phyloP scores from a whole-genome alignment of 2,797 vertebrate genomes.

The Enteromius trimaculatus region DNA sequence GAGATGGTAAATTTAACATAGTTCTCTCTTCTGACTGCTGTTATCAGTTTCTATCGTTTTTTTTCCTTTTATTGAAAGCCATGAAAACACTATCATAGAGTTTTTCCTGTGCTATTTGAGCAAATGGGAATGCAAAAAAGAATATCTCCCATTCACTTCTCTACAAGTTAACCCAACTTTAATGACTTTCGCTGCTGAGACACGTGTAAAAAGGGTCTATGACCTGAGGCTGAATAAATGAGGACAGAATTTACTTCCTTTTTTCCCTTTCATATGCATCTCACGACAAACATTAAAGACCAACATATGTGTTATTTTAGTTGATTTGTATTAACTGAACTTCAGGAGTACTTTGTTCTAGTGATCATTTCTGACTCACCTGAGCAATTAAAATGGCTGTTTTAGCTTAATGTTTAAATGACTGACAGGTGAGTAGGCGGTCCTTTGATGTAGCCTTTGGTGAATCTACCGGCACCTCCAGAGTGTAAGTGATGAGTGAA shows the following conservation, averaged over 20 bases:
- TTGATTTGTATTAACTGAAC: neutral
- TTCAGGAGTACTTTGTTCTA: neutral
- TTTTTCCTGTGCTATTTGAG: too few species aligned
- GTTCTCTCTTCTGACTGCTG: too few species aligned
- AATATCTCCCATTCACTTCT: too few species aligned
- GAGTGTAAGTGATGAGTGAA: neutral
- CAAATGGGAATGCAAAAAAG: too few species aligned
- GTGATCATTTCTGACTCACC: neutral
- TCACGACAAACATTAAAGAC: neutral
- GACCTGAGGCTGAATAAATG: neutral
- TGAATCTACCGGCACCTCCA: constrained; percentile 2
- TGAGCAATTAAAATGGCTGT: neutral
- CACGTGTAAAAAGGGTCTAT: neutral
- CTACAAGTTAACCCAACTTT: too few species aligned
- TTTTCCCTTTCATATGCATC: neutral
- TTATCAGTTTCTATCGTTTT: too few species aligned
- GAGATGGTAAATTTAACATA: too few species aligned
- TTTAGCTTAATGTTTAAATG: neutral
- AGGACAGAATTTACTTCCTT: neutral
- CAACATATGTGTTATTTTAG: neutral
- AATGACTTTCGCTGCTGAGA: too few species aligned
- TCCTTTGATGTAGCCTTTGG: neutral
- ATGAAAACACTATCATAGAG: too few species aligned
- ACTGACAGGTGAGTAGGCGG: neutral
- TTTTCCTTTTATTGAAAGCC: too few species aligned